Percentiles rank a stretch among this genome's conserved stretches.
phyloP scores from a whole-genome alignment of 2,888 invertebrate species.

The Clostera curtula region DNA sequence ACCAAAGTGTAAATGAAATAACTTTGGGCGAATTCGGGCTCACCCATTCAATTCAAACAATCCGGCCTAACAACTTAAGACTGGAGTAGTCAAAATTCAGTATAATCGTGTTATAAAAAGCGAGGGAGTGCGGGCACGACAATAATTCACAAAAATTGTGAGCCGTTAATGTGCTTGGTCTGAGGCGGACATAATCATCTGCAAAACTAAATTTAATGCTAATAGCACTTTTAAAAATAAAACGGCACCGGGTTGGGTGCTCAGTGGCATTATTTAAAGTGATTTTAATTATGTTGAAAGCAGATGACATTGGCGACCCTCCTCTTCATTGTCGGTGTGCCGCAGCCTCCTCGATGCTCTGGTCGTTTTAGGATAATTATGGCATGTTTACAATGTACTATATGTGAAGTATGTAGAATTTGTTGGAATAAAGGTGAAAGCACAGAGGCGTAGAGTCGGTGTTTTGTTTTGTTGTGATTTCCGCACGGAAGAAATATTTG shows the following conservation, averaged over 20 bases:
- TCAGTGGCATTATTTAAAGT: constrained; percentile 72
- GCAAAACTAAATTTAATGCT: constrained; percentile 74
- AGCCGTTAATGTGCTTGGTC: constrained; percentile 62
- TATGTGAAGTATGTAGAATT: no score
- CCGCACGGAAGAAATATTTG: no score
- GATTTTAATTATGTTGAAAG: constrained; percentile 75
- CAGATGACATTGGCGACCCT: constrained; percentile 70
- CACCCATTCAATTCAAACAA: constrained; percentile 17
- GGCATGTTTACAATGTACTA: no score
- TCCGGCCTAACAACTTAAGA: constrained; percentile 34
- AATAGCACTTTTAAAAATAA: constrained; percentile 73
- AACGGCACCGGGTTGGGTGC: constrained; percentile 61
- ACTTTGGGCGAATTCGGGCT: no score
- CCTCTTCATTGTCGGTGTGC: constrained; percentile 63
- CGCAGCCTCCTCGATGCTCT: constrained; percentile 26
- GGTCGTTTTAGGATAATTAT: no score
- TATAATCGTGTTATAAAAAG: constrained; percentile 60
- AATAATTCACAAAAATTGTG: constrained; percentile 72
- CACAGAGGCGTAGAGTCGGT: no score
- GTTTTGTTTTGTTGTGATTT: no score
- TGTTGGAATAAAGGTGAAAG: no score
- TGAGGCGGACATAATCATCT: constrained; percentile 70
- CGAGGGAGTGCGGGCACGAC: constrained; percentile 53
- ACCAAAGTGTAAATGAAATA: no score
- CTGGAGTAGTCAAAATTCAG: constrained; percentile 52